phyloP scores from a whole-genome alignment of 2,888 invertebrate genomes.

The Vesta saturnalis region DNA sequence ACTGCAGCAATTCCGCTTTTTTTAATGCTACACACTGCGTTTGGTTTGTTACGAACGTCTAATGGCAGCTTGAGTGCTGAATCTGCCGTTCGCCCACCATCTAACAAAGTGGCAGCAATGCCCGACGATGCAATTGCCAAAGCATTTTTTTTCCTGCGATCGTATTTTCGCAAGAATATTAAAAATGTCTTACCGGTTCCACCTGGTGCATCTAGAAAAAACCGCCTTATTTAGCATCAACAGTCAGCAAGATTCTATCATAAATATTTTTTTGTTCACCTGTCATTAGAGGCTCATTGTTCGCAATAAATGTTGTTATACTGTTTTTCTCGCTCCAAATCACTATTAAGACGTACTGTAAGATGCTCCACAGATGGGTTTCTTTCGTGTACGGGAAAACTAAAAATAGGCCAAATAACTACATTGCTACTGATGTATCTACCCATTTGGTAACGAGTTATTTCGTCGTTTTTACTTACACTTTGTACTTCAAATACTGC shows the following conservation, averaged over 20 bases:
- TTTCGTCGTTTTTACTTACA: neutral
- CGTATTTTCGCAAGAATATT: constrained; percentile 45
- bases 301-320: no score
- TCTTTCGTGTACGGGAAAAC: neutral
- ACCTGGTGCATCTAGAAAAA: no score
- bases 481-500: neutral
- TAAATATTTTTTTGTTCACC: constrained; percentile 37
- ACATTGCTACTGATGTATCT: neutral
- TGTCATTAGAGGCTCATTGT: constrained; percentile 39
- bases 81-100: constrained; percentile 55
- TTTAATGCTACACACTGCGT: constrained; percentile 53
- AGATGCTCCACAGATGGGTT: constrained; percentile 41
- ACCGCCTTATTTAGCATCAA: constrained; percentile 12
- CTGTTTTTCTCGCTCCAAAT: constrained; percentile 25
- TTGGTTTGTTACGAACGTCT: constrained; percentile 44
- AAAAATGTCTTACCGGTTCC: constrained; percentile 56
- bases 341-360: constrained; percentile 43
- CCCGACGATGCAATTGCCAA: constrained; percentile 58
- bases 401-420: neutral
- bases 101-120: constrained; percentile 58
- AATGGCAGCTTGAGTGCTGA: constrained; percentile 52
- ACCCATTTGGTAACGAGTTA: neutral
- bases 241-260: constrained; percentile 34
- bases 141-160: constrained; percentile 48
- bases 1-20: constrained; percentile 45